Base-by-base conservation (phyloP, 92 coral and sea anemone genomes). In the Zoanthus sansibaricus region DNA sequence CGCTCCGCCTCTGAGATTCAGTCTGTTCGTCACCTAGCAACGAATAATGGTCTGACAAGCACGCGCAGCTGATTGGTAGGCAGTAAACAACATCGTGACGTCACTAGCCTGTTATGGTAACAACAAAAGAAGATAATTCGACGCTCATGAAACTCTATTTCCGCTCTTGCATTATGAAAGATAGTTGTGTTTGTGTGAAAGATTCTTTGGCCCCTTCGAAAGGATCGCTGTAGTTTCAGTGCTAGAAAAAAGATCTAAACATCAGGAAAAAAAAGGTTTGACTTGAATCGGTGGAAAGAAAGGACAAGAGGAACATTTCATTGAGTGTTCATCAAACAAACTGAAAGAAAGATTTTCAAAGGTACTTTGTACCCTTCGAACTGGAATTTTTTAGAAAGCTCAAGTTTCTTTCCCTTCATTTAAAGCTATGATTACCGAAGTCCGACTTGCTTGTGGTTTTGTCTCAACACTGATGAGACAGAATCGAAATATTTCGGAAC, bases 361-460 rank as follows among this genome's bases (percentile, higher is more conserved):
- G 64, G 72, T 55, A 72, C 64, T 76, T 61, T 47, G 74, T 51
- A 18, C 11, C 18, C 71, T 11, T 25, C 77, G 51, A 72, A 42
- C 59, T 55, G 64, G 66, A 78, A 47, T 69, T 77, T 82, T 82
- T 71, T 78, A 55, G 85, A 68, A 78, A 88, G 75, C 88, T 68
- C 89, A 85, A 85, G 83, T 82, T 85, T 85, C 92, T 25, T 15
- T 83, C 32, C 86, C 18, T 25, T 8, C 30, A 69, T 0, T 17
- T n/a, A 9, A 61, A 68, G 83, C 55, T 71, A 97, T 97, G 99
- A 93, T 93, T 75, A 91, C 90, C 55, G 99, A 97, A 89, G 94
- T 97, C 72, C 91, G 90, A 46, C 93, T 94, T 58, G 99, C 99
- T 6, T 97, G 99, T 91, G 93, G 94, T 74, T 97, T 97, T 82